Evolutionary conservation across 2,888 invertebrate species (phyloP), one percentile per base, ranked within the genome.

Genomic region (Netelia virgata): DNA sequence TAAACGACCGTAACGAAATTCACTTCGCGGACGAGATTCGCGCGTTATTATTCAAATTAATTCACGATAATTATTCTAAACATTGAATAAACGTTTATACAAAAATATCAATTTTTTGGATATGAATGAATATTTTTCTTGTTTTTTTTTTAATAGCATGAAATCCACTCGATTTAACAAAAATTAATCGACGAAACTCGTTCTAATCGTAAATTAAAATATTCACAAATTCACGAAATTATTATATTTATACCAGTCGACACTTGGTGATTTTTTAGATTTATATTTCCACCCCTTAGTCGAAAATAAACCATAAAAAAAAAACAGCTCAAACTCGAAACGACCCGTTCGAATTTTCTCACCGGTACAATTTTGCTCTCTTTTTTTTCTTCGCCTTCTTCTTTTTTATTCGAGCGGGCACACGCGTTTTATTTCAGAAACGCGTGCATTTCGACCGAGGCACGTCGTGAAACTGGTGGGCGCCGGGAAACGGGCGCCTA

Each of bases 381-480:
- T 28, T 16, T 57, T 6, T n/a, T n/a, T n/a, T n/a, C n/a, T n/a
- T n/a, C n/a, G n/a, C n/a, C n/a, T n/a, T n/a, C n/a, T n/a, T n/a
- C n/a, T n/a, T n/a, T n/a, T 55, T 57, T 47, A 14, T 57, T 57
- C 57, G 5, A 8, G 20, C 57, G 18, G 16, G 20, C 16, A 57
- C 59, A 41, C 73, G 63, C 59, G 82, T 43, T 59, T 61, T 66
- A 68, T 68, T 81, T 73, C 63, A 28, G 36, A 77, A 84, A 83
- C 85, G 75, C 88, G 90, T 90, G 89, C 88, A 91, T 89, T 88
- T 88, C 89, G 85, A 83, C 61, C 86, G 88, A 89, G 85, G 87
- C 88, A 83, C 91, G 88, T 86, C 87, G 89, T 83, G 87, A 74
- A 87, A 91, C 91, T 91, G 91, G 85, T 64, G 73, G 72, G 23